Evolutionary conservation across 1,140 invertebrate genomes (phyloP), one percentile per base, ranked within the genome.

Genomic region (Eciton burchellii): DNA sequence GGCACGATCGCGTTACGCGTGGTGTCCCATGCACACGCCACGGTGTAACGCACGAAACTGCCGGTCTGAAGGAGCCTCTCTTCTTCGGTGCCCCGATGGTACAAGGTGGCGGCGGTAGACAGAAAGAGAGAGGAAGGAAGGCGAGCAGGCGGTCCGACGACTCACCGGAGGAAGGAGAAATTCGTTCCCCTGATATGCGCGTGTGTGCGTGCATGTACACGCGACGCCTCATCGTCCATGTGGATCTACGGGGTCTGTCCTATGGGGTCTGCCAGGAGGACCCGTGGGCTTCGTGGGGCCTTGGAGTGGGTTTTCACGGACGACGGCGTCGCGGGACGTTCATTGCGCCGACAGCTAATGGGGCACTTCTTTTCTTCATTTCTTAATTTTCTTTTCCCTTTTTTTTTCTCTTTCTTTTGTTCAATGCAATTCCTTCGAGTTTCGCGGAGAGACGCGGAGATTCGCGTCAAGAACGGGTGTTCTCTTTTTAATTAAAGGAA

Each of bases 11-110:
- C 41, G 24, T 43, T 47, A 29, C 57, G 41, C 43, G 72, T 49
- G 57, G 47, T 73, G 60, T 45, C 11, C 14, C 19, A 45, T 86
- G 83, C 65, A 83, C 84, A 77, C 84, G 81, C 79, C 59, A 83
- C 84, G 85, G 84, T 86, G 85, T 87, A 87, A 87, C 84, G 71
- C 81, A 86, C 81, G 85, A 87, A 87, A 87, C 85, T 87, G 85
- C 79, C 85, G 85, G 84, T 71, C 79, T 77, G 68, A 87, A 86
- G 81, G 85, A 87, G 82, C 35, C 81, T 86, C 84, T 81, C 81
- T 65, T 84, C 83, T 82, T 47, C 26, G 26, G 76, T 85, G 71
- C 83, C 76, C 43, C 43, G 72, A 35, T 73, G 71, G 85, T 81
- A 76, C 63, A 86, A 86, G 85, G 84, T 87, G 81, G 84, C 70